Evolutionary conservation across 2,888 invertebrate genomes (phyloP).

Genomic region (Phyllotreta striolata): DNA sequence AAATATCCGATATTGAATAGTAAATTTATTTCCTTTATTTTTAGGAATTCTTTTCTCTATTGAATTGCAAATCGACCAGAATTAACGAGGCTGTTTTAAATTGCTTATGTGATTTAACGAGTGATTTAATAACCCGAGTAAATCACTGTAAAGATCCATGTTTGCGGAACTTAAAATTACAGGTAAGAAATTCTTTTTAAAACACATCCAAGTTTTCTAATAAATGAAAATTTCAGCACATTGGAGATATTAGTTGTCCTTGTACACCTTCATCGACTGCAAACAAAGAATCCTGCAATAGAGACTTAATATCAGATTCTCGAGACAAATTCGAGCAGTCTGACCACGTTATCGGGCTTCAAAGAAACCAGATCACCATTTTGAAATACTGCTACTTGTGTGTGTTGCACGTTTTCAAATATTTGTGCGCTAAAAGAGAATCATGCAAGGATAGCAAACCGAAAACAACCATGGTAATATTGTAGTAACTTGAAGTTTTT

Average conservation of each 20-base stretch:
- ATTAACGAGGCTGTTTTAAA: conserved; percentile 60
- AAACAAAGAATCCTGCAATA: conserved; percentile 32
- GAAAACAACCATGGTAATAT: conserved; percentile 45
- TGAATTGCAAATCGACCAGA: conserved; percentile 50
- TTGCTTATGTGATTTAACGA: conserved; percentile 61
- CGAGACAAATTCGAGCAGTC: conserved; percentile 39
- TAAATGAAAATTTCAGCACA: conserved; percentile 25
- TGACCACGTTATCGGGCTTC: conserved; percentile 45
- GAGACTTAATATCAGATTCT: conserved; percentile 25
- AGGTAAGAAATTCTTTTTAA: conserved; percentile 49
- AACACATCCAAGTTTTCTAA: background rate
- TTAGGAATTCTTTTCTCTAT: conserved; percentile 38
- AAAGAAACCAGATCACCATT: conserved; percentile 61
- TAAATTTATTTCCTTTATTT: conserved; percentile 19
- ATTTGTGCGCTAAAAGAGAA: conserved; percentile 51
- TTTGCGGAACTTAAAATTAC: conserved; percentile 61
- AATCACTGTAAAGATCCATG: conserved; percentile 63
- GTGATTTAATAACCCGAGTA: conserved; percentile 60
- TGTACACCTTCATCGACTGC: conserved; percentile 24
- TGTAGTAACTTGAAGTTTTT: background rate
- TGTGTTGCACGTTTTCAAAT: conserved; percentile 56
- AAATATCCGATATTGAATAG: background rate
- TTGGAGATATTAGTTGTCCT: conserved; percentile 12
- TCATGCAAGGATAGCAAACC: conserved; percentile 45
- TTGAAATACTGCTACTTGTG: conserved; percentile 62